Percentiles rank a stretch among this genome's conserved stretches.
Conservation (phyloP, 2,113 vertebrate genomes). For the Orthonyx spaldingii region DNA sequence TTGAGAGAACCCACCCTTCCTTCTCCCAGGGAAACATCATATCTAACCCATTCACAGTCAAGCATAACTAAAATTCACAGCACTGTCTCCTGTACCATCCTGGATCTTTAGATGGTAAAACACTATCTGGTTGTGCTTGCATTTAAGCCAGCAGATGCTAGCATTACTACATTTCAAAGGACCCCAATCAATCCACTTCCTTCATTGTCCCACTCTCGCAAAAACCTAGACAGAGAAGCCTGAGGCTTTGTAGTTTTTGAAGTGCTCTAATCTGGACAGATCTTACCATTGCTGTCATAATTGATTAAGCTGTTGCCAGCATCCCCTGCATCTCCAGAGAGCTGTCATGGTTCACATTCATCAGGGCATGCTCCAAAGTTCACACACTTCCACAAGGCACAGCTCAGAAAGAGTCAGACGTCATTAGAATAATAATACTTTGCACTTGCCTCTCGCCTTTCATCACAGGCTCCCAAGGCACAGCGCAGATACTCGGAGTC, state of each 20-base stretch:
- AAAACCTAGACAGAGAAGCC: conserved; percentile 46
- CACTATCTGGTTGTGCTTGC: background rate
- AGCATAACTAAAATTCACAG: background rate
- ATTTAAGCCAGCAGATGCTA: conserved; percentile 46
- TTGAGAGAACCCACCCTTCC: background rate
- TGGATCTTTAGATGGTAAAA: background rate
- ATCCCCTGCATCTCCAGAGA: conserved; percentile 48
- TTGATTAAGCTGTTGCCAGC: conserved; percentile 61
- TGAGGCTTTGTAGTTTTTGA: conserved; percentile 59
- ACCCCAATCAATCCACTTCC: conserved; percentile 12
- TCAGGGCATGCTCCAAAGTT: conserved; percentile 58
- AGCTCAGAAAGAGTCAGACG: background rate
- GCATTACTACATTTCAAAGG: conserved; percentile 29
- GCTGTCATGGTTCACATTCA: conserved; percentile 61
- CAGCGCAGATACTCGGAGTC: background rate
- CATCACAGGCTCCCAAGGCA: background rate
- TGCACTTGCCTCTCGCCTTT: conserved; percentile 16
- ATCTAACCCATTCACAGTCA: background rate
- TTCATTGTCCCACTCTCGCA: background rate
- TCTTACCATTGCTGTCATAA: conserved; percentile 63
- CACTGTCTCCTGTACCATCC: background rate
- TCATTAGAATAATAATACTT: conserved; percentile 53
- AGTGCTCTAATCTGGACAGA: conserved; percentile 62
- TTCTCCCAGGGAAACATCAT: background rate
- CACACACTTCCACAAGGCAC: conserved; percentile 60